Evolutionary conservation across 2,888 invertebrate species (phyloP).

Genomic region (Pseudococcus viburni): DNA sequence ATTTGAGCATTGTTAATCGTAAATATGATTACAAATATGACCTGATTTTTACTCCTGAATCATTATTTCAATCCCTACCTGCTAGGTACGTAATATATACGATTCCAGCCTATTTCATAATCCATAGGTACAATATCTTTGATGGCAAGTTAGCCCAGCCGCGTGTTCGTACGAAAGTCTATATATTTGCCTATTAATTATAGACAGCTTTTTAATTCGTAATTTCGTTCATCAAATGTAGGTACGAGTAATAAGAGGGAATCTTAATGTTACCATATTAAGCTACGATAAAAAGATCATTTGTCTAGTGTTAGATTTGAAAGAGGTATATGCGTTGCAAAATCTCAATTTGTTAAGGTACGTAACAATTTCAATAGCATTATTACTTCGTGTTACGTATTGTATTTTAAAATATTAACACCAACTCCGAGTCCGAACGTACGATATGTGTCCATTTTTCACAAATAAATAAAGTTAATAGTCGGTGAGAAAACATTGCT

Average conservation of each 20-base stretch:
- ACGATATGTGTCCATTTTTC: slow-evolving; percentile 40
- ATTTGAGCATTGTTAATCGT: not conserved
- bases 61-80: not conserved
- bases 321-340: slow-evolving; percentile 53
- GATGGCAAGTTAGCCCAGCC: not conserved
- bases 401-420: slow-evolving; percentile 53
- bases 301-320: slow-evolving; percentile 55
- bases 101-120: not conserved
- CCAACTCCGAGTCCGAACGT: not conserved
- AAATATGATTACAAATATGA: not conserved
- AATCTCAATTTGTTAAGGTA: slow-evolving; percentile 65
- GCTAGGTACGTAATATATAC: not conserved
- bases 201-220: not conserved
- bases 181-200: slow-evolving; percentile 32
- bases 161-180: not conserved
- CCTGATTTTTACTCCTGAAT: not conserved
- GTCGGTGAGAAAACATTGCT: slow-evolving; percentile 31
- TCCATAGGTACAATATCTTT: not conserved
- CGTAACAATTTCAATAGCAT: slow-evolving; percentile 60
- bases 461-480: slow-evolving; percentile 51
- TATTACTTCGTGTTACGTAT: slow-evolving; percentile 62
- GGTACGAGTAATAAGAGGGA: slow-evolving; percentile 2
- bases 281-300: slow-evolving; percentile 53
- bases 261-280: slow-evolving; percentile 57
- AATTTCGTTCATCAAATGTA: slow-evolving; percentile 35